phyloP scores from a whole-genome alignment of 2,113 vertebrate species.

The Camelus bactrianus region DNA sequence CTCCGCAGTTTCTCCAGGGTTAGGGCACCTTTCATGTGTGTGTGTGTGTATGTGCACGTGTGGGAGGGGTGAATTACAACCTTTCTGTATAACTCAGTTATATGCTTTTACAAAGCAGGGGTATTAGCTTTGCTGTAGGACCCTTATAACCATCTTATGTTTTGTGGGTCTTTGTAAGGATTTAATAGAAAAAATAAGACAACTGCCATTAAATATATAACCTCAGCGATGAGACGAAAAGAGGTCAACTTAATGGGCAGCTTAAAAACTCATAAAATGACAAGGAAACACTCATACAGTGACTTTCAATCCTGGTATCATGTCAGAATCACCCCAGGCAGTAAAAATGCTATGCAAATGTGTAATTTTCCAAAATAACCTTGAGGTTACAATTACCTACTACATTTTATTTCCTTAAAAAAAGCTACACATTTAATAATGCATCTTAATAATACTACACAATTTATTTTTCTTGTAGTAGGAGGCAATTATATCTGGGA shows the following conservation, averaged over 20 bases:
- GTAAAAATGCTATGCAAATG: neutral
- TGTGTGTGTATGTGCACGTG: neutral
- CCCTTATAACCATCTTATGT: neutral
- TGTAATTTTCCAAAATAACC: neutral
- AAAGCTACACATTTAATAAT: neutral
- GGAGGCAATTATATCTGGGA: neutral
- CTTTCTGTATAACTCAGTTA: neutral
- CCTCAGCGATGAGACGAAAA: neutral
- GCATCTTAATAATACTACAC: neutral
- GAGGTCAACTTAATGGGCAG: neutral
- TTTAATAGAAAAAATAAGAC: neutral
- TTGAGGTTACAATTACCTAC: neutral
- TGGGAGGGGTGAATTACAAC: neutral
- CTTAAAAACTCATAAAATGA: neutral
- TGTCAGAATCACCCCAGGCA: neutral
- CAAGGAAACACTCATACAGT: neutral
- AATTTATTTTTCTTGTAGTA: conserved; percentile 17
- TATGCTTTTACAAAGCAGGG: neutral
- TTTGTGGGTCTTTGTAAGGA: neutral
- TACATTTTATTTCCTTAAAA: neutral
- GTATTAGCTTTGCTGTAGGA: neutral
- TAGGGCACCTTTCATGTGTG: neutral
- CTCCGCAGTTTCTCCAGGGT: neutral
- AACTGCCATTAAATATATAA: neutral
- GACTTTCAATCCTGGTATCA: neutral